Evolutionary conservation across 2,888 invertebrate genomes (phyloP).

Genomic region (Thymelicus lineola): DNA sequence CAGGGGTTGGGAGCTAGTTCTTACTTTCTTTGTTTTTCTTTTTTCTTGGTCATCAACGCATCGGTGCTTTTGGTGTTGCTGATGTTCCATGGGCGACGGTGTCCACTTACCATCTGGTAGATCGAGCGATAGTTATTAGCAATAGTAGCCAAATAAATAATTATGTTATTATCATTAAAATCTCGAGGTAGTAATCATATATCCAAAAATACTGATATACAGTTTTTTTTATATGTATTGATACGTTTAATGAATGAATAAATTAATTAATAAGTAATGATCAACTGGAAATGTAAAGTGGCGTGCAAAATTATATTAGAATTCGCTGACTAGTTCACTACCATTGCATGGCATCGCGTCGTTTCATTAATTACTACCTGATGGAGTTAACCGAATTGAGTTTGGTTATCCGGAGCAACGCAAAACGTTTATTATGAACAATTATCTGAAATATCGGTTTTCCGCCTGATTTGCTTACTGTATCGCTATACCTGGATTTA

Average conservation of each 20-base stretch:
- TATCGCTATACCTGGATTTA: constrained; percentile 33
- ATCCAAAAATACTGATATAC: too few relatives aligned
- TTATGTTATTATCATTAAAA: too few relatives aligned
- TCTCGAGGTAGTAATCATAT: too few relatives aligned
- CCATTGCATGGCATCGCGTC: constrained; percentile 57
- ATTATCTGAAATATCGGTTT: constrained; percentile 37
- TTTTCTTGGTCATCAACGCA: too few relatives aligned
- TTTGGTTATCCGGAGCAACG: constrained; percentile 33
- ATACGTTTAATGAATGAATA: constrained; percentile 45
- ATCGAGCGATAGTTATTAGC: too few relatives aligned
- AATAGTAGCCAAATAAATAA: too few relatives aligned
- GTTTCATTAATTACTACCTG: constrained; percentile 47
- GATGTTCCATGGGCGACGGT: too few relatives aligned
- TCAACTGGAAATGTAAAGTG: constrained; percentile 59
- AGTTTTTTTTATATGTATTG: too few relatives aligned
- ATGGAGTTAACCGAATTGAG: constrained; percentile 38
- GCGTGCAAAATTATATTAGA: constrained; percentile 68
- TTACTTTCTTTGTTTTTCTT: too few relatives aligned
- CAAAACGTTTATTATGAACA: constrained; percentile 31
- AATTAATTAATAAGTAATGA: constrained; percentile 45
- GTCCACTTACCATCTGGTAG: too few relatives aligned
- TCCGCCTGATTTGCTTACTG: constrained; percentile 35
- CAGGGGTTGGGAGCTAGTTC: too few relatives aligned
- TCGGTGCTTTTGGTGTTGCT: too few relatives aligned
- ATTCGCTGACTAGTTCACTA: constrained; percentile 55